Base-by-base conservation (phyloP, 2,797 vertebrate genomes). In the Darevskia nairensis region DNA sequence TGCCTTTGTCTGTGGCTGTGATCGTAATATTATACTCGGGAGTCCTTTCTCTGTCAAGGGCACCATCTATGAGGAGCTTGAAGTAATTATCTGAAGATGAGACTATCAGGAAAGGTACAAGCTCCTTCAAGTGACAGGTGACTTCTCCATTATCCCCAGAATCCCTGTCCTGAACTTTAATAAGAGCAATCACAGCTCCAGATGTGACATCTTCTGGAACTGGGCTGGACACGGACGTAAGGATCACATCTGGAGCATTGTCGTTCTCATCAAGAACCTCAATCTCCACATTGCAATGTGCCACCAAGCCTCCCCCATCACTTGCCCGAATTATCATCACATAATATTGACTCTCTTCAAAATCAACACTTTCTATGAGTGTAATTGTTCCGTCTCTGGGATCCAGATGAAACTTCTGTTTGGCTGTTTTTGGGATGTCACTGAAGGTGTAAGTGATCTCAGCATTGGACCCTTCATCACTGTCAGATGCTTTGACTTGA, bases 261-360 rank as follows among this genome's bases (percentile, higher is more conserved):
- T 96, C 95, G 1, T 96, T 96, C 7, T 97, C 93, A 82, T 98
- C 97, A 27, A 94, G 79, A 85, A 98, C 87, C 23, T 97, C 96
- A 23, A 98, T 64, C 1, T 96, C 64, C 35, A 98, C 77, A 89
- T 97, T 97, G 92, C 97, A 97, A 7, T 94, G 93, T 0, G 95
- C 23, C 23, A 50, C 76, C 8, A 84, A n/a, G 8, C 88, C 88
- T 15, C 88, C 88, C 46, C 88, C 88, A 35, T 98, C 97, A 92
- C 94, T 97, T 13, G 97, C 97, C 83, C 96, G 96, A 71, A 98
- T 61, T 27, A 92, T 96, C 82, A 97, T 93, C 74, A 96, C 96
- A 79, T 97, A 97, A 79, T 86, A 93, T 17, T 89, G 90, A 79
- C 25, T 86, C 0, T 84, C 41, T 88, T 98, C 97, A 6, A 96